Conservation (phyloP, 2,113 vertebrate species). For the Neofelis nebulosa region DNA sequence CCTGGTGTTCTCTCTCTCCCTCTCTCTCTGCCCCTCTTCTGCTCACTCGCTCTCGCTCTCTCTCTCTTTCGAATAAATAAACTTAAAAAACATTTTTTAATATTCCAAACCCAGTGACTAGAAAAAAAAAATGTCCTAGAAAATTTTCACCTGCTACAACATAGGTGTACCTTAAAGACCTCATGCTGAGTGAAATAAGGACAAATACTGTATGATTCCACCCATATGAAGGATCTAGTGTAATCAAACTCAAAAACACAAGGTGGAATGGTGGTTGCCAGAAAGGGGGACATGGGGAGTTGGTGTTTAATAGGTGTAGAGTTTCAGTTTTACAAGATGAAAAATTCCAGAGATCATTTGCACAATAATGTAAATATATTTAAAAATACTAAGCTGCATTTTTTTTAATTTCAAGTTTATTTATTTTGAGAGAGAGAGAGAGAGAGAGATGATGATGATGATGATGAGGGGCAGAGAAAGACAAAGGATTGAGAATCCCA, state of each 20-base stretch:
- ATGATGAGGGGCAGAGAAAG: too few relatives aligned
- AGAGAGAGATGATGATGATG: too few relatives aligned
- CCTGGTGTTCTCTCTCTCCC: too few relatives aligned
- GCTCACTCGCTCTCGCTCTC: too few relatives aligned
- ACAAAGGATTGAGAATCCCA: too few relatives aligned
- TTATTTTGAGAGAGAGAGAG: too few relatives aligned
- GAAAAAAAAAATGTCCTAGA: neutral
- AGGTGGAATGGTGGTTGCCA: neutral
- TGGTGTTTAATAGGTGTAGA: neutral
- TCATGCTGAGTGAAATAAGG: neutral
- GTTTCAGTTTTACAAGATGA: neutral
- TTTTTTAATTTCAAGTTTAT: too few relatives aligned
- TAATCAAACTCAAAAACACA: neutral
- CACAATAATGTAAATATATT: neutral
- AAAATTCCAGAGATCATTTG: neutral
- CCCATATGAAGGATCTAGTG: too few relatives aligned
- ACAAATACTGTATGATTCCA: neutral
- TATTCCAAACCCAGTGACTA: neutral
- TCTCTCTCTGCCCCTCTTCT: too few relatives aligned
- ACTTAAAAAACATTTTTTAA: neutral
- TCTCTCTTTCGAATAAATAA: too few relatives aligned
- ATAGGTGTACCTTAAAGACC: neutral
- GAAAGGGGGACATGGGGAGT: neutral
- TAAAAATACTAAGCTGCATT: neutral
- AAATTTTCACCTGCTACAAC: neutral